Base-by-base conservation (phyloP, 2,113 vertebrate species). In the Zeus faber region DNA sequence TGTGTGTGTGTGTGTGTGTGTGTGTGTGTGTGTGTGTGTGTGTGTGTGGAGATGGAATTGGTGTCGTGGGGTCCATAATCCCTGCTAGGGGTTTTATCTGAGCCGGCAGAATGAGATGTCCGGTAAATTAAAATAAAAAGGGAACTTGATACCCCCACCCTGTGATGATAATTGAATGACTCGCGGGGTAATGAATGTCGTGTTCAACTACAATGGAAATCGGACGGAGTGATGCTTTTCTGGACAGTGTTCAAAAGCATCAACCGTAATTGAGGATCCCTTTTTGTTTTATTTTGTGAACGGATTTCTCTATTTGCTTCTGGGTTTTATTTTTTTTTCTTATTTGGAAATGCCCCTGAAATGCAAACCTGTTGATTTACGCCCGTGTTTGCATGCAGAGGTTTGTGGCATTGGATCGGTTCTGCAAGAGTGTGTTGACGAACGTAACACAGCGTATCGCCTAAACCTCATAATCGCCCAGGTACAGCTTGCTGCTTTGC, bases 401-500 rank as follows among this genome's bases (percentile, higher is more conserved):
- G 76, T 84, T 77, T 40, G 46, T 77, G 75, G 82, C 82, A 82
- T 79, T 77, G 76, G 68, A 82, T 81, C 70, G 82, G 76, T 84
- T 84, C 64, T 78, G 76, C 70, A 77, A 79, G 58, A 76, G 60
- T 77, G 74, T 79, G 9, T 20, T 41, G 67, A 73, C 39, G 58
- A 68, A 62, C 74, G 77, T 72, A 79, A 72, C 46, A 63, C 62
- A 54, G 27, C 72, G 61, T 76, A 80, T 79, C 75, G 76, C 80
- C 67, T n/a, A 73, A 84, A 80, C 69, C 71, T 79, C 76, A 74
- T 79, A 83, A 86, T 86, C 82, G 72, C 77, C 67, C 64, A 77
- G 79, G 80, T 82, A 79, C 82, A 79, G 80, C 79, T 83, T 84
- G 76, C 76, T 81, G 74, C 60, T 79, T 74, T 41, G 54, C 76